A percentile compares a stretch with the other conserved stretches of the same genome.
Evolutionary conservation across 1,140 invertebrate species (phyloP).

Genomic region (Calephelis virginiensis): DNA sequence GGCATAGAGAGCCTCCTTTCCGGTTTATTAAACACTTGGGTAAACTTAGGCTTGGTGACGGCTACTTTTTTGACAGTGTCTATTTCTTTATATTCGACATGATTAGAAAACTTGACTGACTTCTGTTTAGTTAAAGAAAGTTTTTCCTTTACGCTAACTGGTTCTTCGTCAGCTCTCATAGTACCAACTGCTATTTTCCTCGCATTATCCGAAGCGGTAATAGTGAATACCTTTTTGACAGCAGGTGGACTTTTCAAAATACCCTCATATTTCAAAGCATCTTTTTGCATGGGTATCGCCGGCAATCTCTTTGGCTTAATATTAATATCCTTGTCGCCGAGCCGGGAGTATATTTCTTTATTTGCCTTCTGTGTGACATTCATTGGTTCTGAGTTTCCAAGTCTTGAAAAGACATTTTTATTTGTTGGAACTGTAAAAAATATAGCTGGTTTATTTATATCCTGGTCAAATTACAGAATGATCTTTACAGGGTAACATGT

Average conservation of each 20-base stretch:
- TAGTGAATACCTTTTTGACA: conserved; percentile 58
- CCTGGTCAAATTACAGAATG: too few relatives aligned
- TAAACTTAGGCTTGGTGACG: conserved; percentile 35
- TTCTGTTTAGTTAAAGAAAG: conserved; percentile 55
- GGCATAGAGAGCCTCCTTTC: conserved; percentile 66
- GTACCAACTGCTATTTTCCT: conserved; percentile 59
- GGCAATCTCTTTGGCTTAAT: conserved; percentile 21
- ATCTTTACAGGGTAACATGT: too few relatives aligned
- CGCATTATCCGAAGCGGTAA: conserved; percentile 51
- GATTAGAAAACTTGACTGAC: conserved; percentile 72
- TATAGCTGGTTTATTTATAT: not conserved
- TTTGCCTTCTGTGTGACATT: conserved; percentile 25
- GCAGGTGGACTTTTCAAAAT: conserved; percentile 54
- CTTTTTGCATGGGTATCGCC: conserved; percentile 50
- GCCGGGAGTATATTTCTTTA: conserved; percentile 61
- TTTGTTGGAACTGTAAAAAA: conserved; percentile 39
- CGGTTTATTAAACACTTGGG: conserved; percentile 62
- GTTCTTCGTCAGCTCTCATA: conserved; percentile 71
- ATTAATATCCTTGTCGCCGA: conserved; percentile 53
- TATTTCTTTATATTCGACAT: conserved; percentile 73
- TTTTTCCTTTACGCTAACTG: conserved; percentile 66
- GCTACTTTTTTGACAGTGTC: conserved; percentile 39
- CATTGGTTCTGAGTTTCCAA: conserved; percentile 48
- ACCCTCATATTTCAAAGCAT: conserved; percentile 71
- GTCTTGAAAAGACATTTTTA: conserved; percentile 61